Evolutionary conservation across 1,140 invertebrate genomes (phyloP).

Genomic region (Drosophila rufa): DNA sequence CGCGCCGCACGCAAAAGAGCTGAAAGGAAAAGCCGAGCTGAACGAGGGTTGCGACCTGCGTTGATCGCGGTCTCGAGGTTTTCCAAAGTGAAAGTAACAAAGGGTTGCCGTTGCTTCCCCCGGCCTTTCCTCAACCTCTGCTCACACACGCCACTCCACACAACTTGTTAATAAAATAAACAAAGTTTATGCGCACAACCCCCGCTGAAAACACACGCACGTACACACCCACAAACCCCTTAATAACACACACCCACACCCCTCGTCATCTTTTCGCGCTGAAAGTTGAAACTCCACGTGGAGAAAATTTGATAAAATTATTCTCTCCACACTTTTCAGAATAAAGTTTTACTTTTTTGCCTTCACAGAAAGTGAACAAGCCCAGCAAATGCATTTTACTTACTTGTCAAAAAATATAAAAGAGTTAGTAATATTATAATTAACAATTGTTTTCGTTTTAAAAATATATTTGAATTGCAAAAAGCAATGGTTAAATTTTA

Average conservation of each 20-base stretch:
- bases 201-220: slow-evolving; percentile 40
- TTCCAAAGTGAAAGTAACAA: slow-evolving; percentile 45
- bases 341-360: too few species aligned
- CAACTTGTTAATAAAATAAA: slow-evolving; percentile 81
- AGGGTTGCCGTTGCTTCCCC: slow-evolving; percentile 46
- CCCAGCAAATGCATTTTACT: too few species aligned
- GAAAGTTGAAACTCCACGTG: slow-evolving; percentile 11
- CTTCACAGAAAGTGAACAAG: too few species aligned
- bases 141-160: slow-evolving; percentile 40
- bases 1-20: slow-evolving; percentile 45
- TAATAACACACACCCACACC: slow-evolving; percentile 10
- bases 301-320: slow-evolving; percentile 7
- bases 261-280: slow-evolving; percentile 7
- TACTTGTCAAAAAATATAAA: too few species aligned
- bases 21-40: slow-evolving; percentile 39
- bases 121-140: background rate
- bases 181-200: slow-evolving; percentile 69
- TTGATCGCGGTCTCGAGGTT: slow-evolving; percentile 51
- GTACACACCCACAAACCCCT: slow-evolving; percentile 33
- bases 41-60: slow-evolving; percentile 54
- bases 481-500: too few species aligned
- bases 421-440: too few species aligned
- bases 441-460: too few species aligned
- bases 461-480: too few species aligned
- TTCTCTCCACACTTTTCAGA: too few species aligned